Percentiles rank a stretch among this genome's conserved stretches.
Evolutionary conservation across 2,113 vertebrate species (phyloP).

Genomic region (Otolemur garnettii): DNA sequence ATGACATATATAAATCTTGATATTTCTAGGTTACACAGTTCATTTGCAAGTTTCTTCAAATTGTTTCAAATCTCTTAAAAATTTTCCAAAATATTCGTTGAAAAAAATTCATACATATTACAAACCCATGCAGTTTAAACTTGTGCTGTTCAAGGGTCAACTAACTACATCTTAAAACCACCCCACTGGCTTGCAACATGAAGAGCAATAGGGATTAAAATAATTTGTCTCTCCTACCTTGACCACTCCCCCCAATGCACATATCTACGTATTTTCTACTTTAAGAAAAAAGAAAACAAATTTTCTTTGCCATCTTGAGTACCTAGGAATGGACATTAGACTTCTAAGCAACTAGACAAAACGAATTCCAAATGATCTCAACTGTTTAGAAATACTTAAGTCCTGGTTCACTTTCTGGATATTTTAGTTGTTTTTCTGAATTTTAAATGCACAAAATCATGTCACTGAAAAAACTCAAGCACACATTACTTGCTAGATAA

Average conservation of each 20-base stretch:
- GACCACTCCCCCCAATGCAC: background rate
- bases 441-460: constrained; percentile 37
- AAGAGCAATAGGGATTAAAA: background rate
- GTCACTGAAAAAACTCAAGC: background rate
- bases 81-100: background rate
- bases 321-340: background rate
- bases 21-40: background rate
- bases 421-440: constrained; percentile 50
- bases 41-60: background rate
- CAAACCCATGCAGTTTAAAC: background rate
- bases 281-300: background rate
- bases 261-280: background rate
- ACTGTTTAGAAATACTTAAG: constrained; percentile 2
- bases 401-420: background rate
- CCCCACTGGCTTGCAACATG: background rate
- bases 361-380: background rate
- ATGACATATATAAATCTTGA: background rate
- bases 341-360: constrained; percentile 23
- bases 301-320: constrained; percentile 4
- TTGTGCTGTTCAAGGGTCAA: background rate
- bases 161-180: background rate
- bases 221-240: background rate
- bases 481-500: constrained; percentile 17
- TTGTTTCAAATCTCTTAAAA: background rate
- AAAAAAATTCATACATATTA: background rate